Evolutionary conservation across 2,113 vertebrate species (phyloP).

Genomic region (Periophthalmus modestus): DNA sequence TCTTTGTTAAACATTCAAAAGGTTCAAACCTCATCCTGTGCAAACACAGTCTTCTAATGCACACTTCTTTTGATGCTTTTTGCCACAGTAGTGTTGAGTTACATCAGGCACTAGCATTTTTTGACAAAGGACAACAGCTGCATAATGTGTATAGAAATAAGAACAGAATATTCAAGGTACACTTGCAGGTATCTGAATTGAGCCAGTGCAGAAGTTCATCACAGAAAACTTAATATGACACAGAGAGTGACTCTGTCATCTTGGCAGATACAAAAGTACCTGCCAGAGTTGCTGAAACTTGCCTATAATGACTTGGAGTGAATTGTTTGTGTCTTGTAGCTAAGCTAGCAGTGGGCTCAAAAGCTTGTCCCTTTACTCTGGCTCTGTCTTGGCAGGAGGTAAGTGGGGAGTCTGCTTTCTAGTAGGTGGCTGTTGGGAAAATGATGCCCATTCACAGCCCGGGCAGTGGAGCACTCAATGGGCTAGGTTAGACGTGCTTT

Average conservation of each 20-base stretch:
- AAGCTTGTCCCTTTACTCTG: constrained; percentile 55
- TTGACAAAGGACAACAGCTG: constrained; percentile 29
- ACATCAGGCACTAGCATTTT: constrained; percentile 19
- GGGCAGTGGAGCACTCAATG: constrained; percentile 44
- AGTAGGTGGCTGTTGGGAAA: constrained; percentile 58
- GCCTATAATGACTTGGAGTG: constrained; percentile 33
- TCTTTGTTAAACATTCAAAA: constrained; percentile 21
- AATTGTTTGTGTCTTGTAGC: constrained; percentile 21
- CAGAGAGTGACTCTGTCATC: constrained; percentile 24
- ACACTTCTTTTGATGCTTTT: constrained; percentile 24
- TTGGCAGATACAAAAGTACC: background rate
- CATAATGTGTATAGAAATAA: constrained; percentile 24
- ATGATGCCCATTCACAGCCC: constrained; percentile 58
- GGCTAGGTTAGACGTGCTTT: constrained; percentile 37
- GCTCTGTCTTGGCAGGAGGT: constrained; percentile 53
- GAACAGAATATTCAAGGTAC: constrained; percentile 12
- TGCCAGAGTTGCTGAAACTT: constrained; percentile 17
- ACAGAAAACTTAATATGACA: constrained; percentile 40
- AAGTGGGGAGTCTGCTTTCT: constrained; percentile 57
- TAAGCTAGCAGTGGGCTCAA: constrained; percentile 35
- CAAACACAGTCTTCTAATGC: constrained; percentile 13
- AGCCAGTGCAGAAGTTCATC: constrained; percentile 40
- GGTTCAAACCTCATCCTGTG: constrained; percentile 22
- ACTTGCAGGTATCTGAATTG: constrained; percentile 8
- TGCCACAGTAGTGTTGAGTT: constrained; percentile 3